phyloP scores from a whole-genome alignment of 2,888 invertebrate genomes.

The Gymnoscelis rufifasciata region DNA sequence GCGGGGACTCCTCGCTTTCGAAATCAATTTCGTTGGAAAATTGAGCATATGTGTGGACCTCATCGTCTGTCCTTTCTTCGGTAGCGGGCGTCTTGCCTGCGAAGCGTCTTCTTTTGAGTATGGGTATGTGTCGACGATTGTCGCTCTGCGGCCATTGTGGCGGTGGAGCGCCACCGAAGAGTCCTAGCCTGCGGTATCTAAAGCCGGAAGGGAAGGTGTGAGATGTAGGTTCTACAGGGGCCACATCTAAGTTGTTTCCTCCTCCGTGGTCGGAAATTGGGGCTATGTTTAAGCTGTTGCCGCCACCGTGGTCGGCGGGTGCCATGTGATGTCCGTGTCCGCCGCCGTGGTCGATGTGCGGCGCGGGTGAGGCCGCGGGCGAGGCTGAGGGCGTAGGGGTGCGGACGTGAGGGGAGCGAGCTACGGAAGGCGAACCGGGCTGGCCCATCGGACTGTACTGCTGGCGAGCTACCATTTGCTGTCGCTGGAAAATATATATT shows the following conservation, averaged over 20 bases:
- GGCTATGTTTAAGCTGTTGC: constrained; percentile 51
- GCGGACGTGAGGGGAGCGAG: constrained; percentile 76
- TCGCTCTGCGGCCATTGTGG: constrained; percentile 76
- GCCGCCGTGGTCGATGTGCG: constrained; percentile 48
- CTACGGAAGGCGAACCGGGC: constrained; percentile 77
- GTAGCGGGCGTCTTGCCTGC: constrained; percentile 49
- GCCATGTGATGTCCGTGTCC: constrained; percentile 51
- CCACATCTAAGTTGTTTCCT: constrained; percentile 61
- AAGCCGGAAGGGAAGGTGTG: constrained; percentile 72
- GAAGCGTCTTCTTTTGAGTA: constrained; percentile 75
- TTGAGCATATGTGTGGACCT: constrained; percentile 19
- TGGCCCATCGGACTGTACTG: constrained; percentile 77
- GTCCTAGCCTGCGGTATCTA: constrained; percentile 80
- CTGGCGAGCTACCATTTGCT: constrained; percentile 70
- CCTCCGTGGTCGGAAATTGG: constrained; percentile 52
- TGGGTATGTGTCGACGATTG: constrained; percentile 61
- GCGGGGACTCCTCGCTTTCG: constrained; percentile 4
- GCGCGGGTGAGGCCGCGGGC: constrained; percentile 65
- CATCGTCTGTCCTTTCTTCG: constrained; percentile 37
- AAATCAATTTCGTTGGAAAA: constrained; percentile 16
- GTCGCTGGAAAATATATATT: constrained; percentile 44
- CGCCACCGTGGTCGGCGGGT: constrained; percentile 18
- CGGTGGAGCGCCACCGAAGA: constrained; percentile 82
- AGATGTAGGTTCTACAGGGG: constrained; percentile 53
- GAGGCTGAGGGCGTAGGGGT: constrained; percentile 65